Evolutionary conservation across 2,888 invertebrate genomes (phyloP).

Genomic region (Erebia ligea): DNA sequence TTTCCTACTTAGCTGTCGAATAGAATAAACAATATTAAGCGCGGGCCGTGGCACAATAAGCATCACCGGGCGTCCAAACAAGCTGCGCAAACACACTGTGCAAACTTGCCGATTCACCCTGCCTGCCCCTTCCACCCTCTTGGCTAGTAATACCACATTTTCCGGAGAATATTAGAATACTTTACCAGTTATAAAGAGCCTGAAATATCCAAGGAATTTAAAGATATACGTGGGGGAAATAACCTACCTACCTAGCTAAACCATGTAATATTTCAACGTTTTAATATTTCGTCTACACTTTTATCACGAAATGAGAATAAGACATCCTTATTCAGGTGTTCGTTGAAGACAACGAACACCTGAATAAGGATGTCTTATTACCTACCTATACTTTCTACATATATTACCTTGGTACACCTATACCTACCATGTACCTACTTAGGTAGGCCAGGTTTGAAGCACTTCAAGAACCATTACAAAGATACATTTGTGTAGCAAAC

Average conservation of each 20-base stretch:
- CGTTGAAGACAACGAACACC: not conserved
- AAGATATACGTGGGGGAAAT: not conserved
- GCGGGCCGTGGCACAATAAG: conserved; percentile 57
- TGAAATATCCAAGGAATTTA: not conserved
- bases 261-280: too few relatives aligned
- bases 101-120: conserved; percentile 50
- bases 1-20: conserved; percentile 37
- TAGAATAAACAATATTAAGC: conserved; percentile 39
- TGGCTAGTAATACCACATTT: conserved; percentile 18
- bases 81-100: conserved; percentile 55
- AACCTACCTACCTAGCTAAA: too few relatives aligned
- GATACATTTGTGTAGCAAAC: too few relatives aligned
- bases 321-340: too few relatives aligned
- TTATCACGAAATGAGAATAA: not conserved
- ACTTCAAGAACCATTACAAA: too few relatives aligned
- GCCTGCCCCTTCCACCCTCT: conserved; percentile 35
- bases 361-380: not conserved
- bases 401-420: too few relatives aligned
- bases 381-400: too few relatives aligned
- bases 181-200: not conserved
- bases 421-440: too few relatives aligned
- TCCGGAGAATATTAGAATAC: not conserved
- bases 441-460: too few relatives aligned
- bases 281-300: not conserved
- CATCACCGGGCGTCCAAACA: conserved; percentile 59